Conservation (phyloP, 2,113 vertebrate genomes). For the Podarcis raffonei region DNA sequence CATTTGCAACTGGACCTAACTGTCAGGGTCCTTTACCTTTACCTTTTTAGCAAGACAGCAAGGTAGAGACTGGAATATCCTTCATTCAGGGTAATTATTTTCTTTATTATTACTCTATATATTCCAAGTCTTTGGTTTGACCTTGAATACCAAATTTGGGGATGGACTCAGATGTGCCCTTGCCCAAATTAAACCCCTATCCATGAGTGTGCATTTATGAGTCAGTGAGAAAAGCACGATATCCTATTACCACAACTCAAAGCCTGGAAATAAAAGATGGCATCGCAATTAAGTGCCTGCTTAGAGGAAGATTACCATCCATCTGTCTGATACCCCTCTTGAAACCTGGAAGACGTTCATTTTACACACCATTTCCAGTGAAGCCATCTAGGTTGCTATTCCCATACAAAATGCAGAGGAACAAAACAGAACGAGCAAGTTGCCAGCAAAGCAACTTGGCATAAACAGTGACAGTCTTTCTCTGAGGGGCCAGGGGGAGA, state of each 20-base stretch:
- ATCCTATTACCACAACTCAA: neutral
- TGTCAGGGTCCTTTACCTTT: too few relatives aligned
- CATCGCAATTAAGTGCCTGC: neutral
- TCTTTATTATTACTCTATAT: neutral
- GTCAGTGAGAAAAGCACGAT: neutral
- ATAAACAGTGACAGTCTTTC: neutral
- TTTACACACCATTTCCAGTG: slow-evolving; percentile 21
- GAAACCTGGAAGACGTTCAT: slow-evolving; percentile 12
- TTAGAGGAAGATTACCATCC: slow-evolving; percentile 14
- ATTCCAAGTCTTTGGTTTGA: neutral
- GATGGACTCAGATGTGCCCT: neutral
- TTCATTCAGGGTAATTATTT: neutral
- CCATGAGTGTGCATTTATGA: too few relatives aligned
- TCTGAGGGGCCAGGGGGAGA: neutral
- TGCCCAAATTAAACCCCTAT: neutral
- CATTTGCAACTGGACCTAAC: too few relatives aligned
- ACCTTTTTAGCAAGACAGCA: too few relatives aligned
- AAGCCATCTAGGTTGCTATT: neutral
- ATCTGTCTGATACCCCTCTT: slow-evolving; percentile 2
- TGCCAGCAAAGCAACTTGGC: neutral
- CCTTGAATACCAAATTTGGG: neutral
- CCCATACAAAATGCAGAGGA: neutral
- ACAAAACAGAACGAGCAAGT: neutral
- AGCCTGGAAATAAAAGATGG: neutral
- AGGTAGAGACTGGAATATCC: too few relatives aligned